Evolutionary conservation across 2,797 vertebrate species (phyloP).

Genomic region (Enteromius thamalakanensis): DNA sequence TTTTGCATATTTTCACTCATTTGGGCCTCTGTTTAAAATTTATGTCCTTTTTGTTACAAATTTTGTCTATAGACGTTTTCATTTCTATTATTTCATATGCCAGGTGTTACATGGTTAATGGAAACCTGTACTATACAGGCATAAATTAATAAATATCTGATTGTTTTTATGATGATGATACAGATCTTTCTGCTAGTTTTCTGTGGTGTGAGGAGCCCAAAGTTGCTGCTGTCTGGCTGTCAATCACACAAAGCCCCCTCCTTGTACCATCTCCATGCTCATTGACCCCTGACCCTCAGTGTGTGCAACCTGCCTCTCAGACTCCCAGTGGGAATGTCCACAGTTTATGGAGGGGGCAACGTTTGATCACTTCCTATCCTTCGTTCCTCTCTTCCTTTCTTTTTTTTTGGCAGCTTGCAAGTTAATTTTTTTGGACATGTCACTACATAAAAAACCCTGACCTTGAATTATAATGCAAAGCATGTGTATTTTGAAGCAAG

Average conservation of each 20-base stretch:
- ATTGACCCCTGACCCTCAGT: slow-evolving; percentile 40
- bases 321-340: slow-evolving; percentile 47
- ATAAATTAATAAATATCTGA: slow-evolving; percentile 26
- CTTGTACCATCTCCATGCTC: slow-evolving; percentile 29
- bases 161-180: not conserved
- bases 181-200: slow-evolving; percentile 2
- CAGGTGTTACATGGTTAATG: not conserved
- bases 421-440: not conserved
- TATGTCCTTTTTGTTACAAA: not conserved
- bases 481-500: slow-evolving; percentile 29
- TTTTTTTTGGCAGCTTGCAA: not conserved
- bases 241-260: slow-evolving; percentile 31
- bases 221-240: not conserved
- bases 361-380: slow-evolving; percentile 13
- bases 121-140: not conserved
- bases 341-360: slow-evolving; percentile 1
- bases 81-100: not conserved
- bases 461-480: slow-evolving; percentile 25
- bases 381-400: slow-evolving; percentile 1
- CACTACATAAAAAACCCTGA: not conserved
- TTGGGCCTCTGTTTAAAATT: not conserved
- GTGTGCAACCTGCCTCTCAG: slow-evolving; percentile 17
- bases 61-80: not conserved
- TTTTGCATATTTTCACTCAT: not conserved
- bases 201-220: not conserved